A percentile compares a stretch with the other conserved stretches of the same genome.
These are phyloP conservation scores for Addax nasomaculatus DNA, from an alignment of 2,113 vertebrate genomes.

Conservation along the genomic window DNA sequence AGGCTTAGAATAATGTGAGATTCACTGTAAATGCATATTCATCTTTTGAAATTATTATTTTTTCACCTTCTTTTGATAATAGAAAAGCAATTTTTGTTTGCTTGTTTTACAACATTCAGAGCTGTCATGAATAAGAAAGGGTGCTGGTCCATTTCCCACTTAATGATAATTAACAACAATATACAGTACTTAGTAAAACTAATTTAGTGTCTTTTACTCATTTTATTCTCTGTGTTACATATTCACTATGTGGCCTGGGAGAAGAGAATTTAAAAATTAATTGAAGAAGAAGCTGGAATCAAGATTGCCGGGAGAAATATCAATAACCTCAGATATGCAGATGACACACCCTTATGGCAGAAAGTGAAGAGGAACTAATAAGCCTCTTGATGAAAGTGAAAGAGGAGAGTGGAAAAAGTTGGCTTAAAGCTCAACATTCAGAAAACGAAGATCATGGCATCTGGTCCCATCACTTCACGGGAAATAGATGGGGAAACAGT, in stretches of 20 bases:
- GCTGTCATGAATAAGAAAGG: neutral
- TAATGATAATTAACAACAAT: neutral
- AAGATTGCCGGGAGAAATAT: no score
- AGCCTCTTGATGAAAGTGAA: no score
- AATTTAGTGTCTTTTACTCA: neutral
- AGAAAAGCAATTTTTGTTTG: neutral
- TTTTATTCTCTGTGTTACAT: neutral
- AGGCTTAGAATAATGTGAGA: neutral
- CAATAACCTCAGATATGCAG: no score
- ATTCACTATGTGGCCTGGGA: neutral
- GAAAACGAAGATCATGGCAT: no score
- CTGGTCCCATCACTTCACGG: no score
- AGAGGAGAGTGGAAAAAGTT: no score
- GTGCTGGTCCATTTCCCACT: neutral
- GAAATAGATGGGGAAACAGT: no score
- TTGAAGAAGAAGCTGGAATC: neutral
- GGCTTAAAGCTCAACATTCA: no score
- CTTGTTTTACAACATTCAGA: neutral
- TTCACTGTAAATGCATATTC: neutral
- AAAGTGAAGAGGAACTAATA: no score
- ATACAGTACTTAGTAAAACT: neutral
- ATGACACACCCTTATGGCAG: no score
- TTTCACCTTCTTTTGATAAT: constrained; percentile 8
- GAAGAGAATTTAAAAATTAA: neutral
- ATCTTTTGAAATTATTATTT: neutral